phyloP scores from a whole-genome alignment of 2,113 vertebrate genomes.

The Vulpes lagopus region DNA sequence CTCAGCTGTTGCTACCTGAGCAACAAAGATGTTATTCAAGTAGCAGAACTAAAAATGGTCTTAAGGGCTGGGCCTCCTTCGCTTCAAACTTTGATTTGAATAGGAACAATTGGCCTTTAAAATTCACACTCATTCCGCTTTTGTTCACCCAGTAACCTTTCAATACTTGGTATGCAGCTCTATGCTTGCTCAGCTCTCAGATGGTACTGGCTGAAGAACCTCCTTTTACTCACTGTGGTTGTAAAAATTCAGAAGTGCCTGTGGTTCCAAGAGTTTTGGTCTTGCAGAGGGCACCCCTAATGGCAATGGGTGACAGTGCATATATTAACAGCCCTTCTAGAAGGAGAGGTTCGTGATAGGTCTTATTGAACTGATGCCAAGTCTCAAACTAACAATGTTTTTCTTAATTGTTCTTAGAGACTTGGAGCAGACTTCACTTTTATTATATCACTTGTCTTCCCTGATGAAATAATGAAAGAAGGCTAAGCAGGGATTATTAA shows the following conservation, averaged over 20 bases:
- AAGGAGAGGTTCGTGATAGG: not conserved
- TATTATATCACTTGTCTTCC: not conserved
- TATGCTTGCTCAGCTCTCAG: not conserved
- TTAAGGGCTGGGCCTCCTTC: constrained; percentile 46
- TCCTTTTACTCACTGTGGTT: not conserved
- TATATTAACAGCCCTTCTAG: not conserved
- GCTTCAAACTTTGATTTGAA: constrained; percentile 55
- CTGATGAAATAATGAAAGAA: constrained; percentile 27
- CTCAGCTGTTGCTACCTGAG: constrained; percentile 44
- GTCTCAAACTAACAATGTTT: not conserved
- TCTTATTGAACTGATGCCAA: not conserved
- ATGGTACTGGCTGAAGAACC: not conserved
- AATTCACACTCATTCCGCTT: constrained; percentile 66
- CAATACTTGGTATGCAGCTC: constrained; percentile 53
- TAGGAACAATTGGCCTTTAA: constrained; percentile 67
- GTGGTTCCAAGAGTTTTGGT: not conserved
- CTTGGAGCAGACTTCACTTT: not conserved
- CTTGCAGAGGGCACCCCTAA: not conserved
- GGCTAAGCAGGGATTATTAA: not conserved
- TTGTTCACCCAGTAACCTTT: not conserved
- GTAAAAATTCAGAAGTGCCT: not conserved
- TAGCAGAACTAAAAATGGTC: constrained; percentile 45
- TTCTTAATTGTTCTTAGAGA: constrained; percentile 25
- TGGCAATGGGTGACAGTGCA: not conserved
- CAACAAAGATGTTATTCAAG: constrained; percentile 55